phyloP scores from a whole-genome alignment of 2,797 vertebrate species.

The Sphaeramia orbicularis region DNA sequence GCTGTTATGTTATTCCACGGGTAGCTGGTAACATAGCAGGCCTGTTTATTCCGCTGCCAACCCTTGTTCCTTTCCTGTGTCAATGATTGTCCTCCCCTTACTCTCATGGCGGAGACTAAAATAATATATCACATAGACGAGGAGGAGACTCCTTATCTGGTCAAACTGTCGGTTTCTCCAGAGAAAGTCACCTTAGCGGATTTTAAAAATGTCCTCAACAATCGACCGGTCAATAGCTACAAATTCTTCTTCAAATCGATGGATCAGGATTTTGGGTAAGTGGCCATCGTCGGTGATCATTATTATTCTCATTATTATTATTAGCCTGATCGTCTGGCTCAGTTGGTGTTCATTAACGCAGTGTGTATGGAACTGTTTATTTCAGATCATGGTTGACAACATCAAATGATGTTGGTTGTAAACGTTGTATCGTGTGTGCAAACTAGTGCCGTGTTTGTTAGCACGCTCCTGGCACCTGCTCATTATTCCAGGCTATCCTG shows the following conservation, averaged over 20 bases:
- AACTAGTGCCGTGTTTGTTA: slow-evolving; percentile 55
- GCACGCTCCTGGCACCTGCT: slow-evolving; percentile 80
- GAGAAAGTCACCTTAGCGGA: slow-evolving; percentile 97
- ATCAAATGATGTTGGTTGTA: slow-evolving; percentile 32
- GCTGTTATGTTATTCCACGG: slow-evolving; percentile 74
- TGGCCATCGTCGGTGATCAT: slow-evolving; percentile 36
- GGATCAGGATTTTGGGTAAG: slow-evolving; percentile 99
- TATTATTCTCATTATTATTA: slow-evolving; percentile 35
- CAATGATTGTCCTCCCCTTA: slow-evolving; percentile 85
- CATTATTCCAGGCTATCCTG: slow-evolving; percentile 67
- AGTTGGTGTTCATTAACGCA: slow-evolving; percentile 14
- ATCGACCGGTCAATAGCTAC: slow-evolving; percentile 94
- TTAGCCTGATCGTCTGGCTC: slow-evolving; percentile 35
- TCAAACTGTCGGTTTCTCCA: slow-evolving; percentile 93
- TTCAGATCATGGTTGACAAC: slow-evolving; percentile 4
- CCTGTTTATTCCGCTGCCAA: slow-evolving; percentile 78
- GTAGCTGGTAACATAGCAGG: slow-evolving; percentile 76
- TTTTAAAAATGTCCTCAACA: slow-evolving; percentile 99
- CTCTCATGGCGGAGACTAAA: slow-evolving; percentile 98
- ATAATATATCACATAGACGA: slow-evolving; percentile 99
- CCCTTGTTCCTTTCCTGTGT: slow-evolving; percentile 82
- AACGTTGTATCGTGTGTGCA: slow-evolving; percentile 55
- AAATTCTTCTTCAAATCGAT: slow-evolving; percentile 99
- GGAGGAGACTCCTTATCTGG: slow-evolving; percentile 98
- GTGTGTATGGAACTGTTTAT: slow-evolving; percentile 6